Percentiles rank a stretch among this genome's conserved stretches.
phyloP scores from a whole-genome alignment of 2,113 vertebrate species.

The Grammomys dolichurus region DNA sequence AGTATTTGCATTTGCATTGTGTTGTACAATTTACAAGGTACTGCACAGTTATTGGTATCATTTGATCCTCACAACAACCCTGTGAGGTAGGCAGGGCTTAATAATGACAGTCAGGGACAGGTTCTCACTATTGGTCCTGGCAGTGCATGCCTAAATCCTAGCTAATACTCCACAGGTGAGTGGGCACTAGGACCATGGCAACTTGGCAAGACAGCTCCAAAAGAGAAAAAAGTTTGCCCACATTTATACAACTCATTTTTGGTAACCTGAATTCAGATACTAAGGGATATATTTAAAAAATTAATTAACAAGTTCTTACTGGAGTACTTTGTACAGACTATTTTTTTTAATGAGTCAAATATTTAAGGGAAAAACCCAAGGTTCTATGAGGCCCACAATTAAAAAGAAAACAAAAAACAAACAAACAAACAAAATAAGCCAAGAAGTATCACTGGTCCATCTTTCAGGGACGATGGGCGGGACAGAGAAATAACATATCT shows the following conservation, averaged over 20 bases:
- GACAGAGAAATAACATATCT: background rate
- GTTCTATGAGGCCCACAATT: background rate
- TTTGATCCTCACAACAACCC: constrained; percentile 22
- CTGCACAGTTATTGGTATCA: background rate
- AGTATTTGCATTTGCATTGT: background rate
- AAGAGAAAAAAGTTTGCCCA: background rate
- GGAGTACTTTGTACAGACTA: background rate
- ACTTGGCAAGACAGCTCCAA: background rate
- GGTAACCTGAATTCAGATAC: constrained; percentile 18
- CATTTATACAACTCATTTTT: background rate
- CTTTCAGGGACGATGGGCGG: background rate
- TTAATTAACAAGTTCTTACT: background rate
- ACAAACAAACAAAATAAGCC: constrained; percentile 10
- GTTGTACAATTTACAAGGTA: background rate
- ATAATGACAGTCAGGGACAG: background rate
- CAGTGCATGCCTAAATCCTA: background rate
- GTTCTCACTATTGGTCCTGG: background rate
- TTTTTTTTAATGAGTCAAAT: constrained; percentile 19
- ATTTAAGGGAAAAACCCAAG: constrained; percentile 21
- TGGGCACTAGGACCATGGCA: background rate
- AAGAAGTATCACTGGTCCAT: background rate
- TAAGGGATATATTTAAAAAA: background rate
- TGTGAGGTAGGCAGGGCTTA: constrained; percentile 8
- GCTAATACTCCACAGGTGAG: background rate
- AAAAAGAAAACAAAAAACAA: background rate